These are phyloP conservation scores for Enteromius mattozi DNA, from an alignment of 2,797 vertebrate genomes.

Conservation along the genomic window DNA sequence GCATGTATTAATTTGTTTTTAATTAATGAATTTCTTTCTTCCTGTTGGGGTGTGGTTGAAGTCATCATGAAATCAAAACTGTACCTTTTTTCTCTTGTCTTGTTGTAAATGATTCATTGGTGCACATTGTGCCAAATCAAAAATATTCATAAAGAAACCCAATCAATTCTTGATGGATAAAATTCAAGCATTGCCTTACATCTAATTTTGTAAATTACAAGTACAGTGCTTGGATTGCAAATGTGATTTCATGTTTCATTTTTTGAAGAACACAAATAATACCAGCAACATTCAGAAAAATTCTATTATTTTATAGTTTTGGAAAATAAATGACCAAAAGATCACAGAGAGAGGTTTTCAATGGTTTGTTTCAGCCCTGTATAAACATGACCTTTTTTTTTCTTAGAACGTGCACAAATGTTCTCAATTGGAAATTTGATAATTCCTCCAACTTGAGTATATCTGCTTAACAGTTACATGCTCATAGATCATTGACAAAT, in stretches of 20 bases:
- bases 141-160: not conserved
- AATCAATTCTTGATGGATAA: not conserved
- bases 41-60: not conserved
- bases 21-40: not conserved
- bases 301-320: not conserved
- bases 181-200: not conserved
- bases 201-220: not conserved
- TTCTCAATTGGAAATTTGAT: not conserved
- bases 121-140: not conserved
- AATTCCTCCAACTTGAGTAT: not conserved
- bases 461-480: slow-evolving; percentile 14
- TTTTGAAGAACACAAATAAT: not conserved
- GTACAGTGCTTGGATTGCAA: not conserved
- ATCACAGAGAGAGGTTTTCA: not conserved
- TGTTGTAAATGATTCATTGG: not conserved
- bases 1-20: slow-evolving; percentile 19
- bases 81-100: not conserved
- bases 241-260: not conserved
- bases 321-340: not conserved
- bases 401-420: not conserved
- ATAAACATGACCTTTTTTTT: slow-evolving; percentile 4
- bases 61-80: not conserved
- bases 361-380: slow-evolving; percentile 7
- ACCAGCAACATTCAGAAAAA: not conserved
- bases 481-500: not conserved